A percentile compares a stretch with the other conserved stretches of the same genome.
Conservation (phyloP, 2,888 invertebrate species). For the Hirtodrosophila cameraria region DNA sequence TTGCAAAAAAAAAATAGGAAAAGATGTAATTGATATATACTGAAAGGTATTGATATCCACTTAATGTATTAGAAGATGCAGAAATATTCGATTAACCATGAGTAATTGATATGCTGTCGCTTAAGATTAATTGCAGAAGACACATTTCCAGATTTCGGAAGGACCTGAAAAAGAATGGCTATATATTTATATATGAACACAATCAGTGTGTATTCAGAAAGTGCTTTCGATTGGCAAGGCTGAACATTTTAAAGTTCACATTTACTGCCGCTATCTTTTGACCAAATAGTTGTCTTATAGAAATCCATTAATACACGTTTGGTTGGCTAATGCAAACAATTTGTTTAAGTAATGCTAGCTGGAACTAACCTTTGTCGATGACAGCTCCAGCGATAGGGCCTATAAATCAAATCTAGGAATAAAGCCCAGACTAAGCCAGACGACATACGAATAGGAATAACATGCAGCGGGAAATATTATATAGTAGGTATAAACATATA, state of each 20-base stretch:
- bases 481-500: no score
- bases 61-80: no score
- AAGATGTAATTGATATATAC: no score
- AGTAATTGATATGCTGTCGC: no score
- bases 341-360: slow-evolving; percentile 35
- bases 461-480: slow-evolving; percentile 44
- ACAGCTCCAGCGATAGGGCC: slow-evolving; percentile 47
- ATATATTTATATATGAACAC: no score
- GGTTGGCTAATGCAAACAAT: slow-evolving; percentile 52
- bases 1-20: no score
- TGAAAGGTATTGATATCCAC: no score
- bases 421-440: slow-evolving; percentile 6
- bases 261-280: slow-evolving; percentile 1
- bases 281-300: slow-evolving; percentile 8
- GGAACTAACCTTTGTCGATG: slow-evolving; percentile 38
- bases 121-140: no score
- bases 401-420: slow-evolving; percentile 46
- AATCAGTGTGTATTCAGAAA: no score
- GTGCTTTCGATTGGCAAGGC: not conserved
- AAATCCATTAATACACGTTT: slow-evolving; percentile 36
- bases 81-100: no score
- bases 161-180: no score
- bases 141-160: no score
- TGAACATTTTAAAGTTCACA: not conserved
- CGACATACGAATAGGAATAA: not conserved